Base-by-base conservation (phyloP, 2,113 vertebrate genomes). In the Engystomops pustulosus region DNA sequence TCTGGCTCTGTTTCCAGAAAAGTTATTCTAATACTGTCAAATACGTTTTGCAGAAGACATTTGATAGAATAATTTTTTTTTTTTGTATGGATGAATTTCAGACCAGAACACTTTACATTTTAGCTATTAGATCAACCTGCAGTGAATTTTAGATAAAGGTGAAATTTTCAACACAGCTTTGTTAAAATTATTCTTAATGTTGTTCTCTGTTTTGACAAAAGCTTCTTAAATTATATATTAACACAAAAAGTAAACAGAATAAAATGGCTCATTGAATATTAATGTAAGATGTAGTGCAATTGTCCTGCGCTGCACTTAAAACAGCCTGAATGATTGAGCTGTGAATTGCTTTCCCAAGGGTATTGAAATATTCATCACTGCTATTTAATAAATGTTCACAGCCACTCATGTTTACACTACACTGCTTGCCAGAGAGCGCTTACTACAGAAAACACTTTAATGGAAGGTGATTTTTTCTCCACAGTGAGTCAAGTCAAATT, bases 241-340 rank as follows among this genome's bases (percentile, higher is more conserved):
- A 94, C 92, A 86, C 89, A 93, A 94, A 95, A 94, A 90, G 93
- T 95, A 94, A 95, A 94, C 92, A 95, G 93, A 94, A 95, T 95
- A 95, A 95, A 95, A 94, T 92, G 88, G 90, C 88, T 88, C 91
- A 94, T 95, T 91, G 94, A 95, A 94, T 94, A 95, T 95, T 94
- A 92, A 95, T 94, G 90, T 89, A 91, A 92, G 90, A 94, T 94
- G 93, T 94, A 93, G 93, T 92, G 92, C 91, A 93, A 95, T 94
- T 94, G 92, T 95, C 93, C 90, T 94, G 85, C 88, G 89, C 88
- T 92, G 92, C 93, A 93, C 93, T 93, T 95, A 95, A 95, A 95
- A 92, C 85, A 92, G 90, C 90, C 90, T 86, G 89, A 93, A 93
- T 94, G 93, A 94, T 93, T 95, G 93, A 95, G 93, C 92, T 93